phyloP scores from a whole-genome alignment of 2,797 vertebrate species.

The Fratercula arctica region DNA sequence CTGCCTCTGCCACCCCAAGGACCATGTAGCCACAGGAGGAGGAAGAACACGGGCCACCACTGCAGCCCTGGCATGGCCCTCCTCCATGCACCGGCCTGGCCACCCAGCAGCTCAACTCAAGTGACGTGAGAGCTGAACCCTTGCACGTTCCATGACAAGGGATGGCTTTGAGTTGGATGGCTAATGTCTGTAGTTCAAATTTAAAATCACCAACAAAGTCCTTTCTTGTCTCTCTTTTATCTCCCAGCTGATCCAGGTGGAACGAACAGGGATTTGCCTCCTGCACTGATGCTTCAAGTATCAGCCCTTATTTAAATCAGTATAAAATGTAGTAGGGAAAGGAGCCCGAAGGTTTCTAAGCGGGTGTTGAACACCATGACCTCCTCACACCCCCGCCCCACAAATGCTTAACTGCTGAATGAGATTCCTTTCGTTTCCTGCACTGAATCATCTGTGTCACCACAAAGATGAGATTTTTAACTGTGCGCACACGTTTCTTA shows the following conservation, averaged over 20 bases:
- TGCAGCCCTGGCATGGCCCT: conserved; percentile 42
- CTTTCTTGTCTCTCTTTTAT: not conserved
- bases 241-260: not conserved
- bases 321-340: not conserved
- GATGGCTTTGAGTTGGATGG: not conserved
- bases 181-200: not conserved
- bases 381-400: conserved; percentile 47
- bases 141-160: not conserved
- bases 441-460: conserved; percentile 66
- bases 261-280: not conserved
- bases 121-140: not conserved
- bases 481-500: conserved; percentile 28
- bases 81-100: not conserved
- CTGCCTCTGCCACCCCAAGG: conserved; percentile 16
- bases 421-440: conserved; percentile 63
- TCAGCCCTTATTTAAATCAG: not conserved
- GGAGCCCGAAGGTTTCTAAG: not conserved
- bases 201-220: not conserved
- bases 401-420: conserved; percentile 46
- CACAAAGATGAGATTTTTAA: conserved; percentile 64
- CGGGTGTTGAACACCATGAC: not conserved
- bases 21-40: conserved; percentile 65
- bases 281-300: not conserved
- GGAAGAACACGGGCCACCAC: conserved; percentile 62
- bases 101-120: conserved; percentile 51